Evolutionary conservation across 2,797 vertebrate genomes (phyloP), one percentile per base, ranked within the genome.

Genomic region (Heterohyrax brucei): DNA sequence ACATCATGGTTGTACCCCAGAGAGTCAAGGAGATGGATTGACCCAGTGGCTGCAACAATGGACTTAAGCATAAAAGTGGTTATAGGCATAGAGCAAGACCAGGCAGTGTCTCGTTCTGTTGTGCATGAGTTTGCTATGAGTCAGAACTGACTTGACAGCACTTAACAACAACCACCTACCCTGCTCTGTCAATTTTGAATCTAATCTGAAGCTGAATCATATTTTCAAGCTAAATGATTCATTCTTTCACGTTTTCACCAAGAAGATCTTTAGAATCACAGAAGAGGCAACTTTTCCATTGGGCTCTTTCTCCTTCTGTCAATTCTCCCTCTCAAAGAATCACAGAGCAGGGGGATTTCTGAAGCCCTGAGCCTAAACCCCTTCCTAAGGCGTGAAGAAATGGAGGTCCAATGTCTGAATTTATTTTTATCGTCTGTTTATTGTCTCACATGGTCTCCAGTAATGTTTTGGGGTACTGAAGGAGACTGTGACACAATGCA

Each of bases 351-450:
- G 18, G 44, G n/a, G 4, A 39, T 16, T 28, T 92, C 24, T 30
- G 53, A 87, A 50, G 26, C 64, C 4, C 3, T 3, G 9, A 79
- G 59, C 86, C 7, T 22, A 13, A 39, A 72, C 9, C 16, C 39
- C 68, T 61, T 86, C 91, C 56, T 86, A 82, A 62, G 64, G 81
- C 21, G 3, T 4, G 21, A 53, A 80, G 62, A 39, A 92, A 75
- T 24, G 1, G 46, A 93, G 76, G 28, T 50, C 30, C 73, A 46
- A n/a, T 61, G n/a, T 73, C 81, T 66, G n/a, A 16, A 1, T 30
- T 39, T 82, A 26, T 56, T 81, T 92, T 64, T 90, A 50, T 73
- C 92, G 53, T 84, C 87, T 61, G 24, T 85, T 91, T 82, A 18
- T 78, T 72, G 81, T 46, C 44, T 83, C 53, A 61, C 33, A 39